A percentile compares a stretch with the other conserved stretches of the same genome.
These are phyloP conservation scores for Neocloeon triangulifer DNA, from an alignment of 1,140 invertebrate genomes.

Conservation along the genomic window DNA sequence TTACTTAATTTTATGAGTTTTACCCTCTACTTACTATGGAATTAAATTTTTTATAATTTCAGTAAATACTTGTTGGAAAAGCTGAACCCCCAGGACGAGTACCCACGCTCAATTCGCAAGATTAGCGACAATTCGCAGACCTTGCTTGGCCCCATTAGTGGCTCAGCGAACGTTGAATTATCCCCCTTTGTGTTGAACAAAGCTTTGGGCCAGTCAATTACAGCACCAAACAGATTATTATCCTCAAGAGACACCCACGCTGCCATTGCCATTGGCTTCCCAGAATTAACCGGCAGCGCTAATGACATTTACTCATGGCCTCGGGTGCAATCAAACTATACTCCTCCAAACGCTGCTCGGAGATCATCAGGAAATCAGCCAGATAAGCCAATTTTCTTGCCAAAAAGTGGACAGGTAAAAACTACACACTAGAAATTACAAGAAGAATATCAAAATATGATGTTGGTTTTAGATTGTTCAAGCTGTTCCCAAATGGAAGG, in stretches of 20 bases:
- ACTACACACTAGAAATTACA: not conserved
- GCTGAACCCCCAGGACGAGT: constrained; percentile 7
- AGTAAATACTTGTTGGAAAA: constrained; percentile 17
- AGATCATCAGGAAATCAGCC: too few relatives aligned
- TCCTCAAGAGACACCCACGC: constrained; percentile 20
- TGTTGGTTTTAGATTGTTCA: constrained; percentile 18
- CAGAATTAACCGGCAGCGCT: constrained; percentile 19
- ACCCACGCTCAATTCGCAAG: too few relatives aligned
- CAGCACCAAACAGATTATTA: constrained; percentile 24
- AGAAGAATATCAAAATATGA: too few relatives aligned
- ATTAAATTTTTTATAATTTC: constrained; percentile 3
- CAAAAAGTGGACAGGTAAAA: constrained; percentile 15
- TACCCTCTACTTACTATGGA: not conserved
- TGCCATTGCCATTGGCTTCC: constrained; percentile 26
- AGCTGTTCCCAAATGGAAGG: constrained; percentile 16
- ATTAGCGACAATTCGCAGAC: too few relatives aligned
- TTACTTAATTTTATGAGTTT: not conserved
- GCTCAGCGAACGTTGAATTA: too few relatives aligned
- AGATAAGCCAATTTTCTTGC: constrained; percentile 13
- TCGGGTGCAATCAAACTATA: too few relatives aligned
- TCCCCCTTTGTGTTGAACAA: constrained; percentile 12
- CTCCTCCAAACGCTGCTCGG: too few relatives aligned
- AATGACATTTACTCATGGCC: constrained; percentile 15
- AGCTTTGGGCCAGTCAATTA: constrained; percentile 18
- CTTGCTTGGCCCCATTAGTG: too few relatives aligned